These are phyloP conservation scores for Andricus quercusramuli DNA, from an alignment of 2,888 invertebrate species.

Conservation along the genomic window DNA sequence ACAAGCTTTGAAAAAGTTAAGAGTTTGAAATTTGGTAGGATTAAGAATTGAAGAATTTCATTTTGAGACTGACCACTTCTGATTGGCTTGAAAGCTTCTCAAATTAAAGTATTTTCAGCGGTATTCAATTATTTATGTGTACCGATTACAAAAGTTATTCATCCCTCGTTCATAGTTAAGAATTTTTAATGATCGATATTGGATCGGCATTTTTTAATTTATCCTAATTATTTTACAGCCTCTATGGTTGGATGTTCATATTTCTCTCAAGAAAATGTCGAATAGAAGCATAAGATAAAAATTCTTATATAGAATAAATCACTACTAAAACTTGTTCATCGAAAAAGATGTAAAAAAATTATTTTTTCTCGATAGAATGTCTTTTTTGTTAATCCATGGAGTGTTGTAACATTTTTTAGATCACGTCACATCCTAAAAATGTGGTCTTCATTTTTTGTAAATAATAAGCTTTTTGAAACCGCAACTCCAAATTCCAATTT, in stretches of 20 bases:
- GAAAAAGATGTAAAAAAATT: not conserved
- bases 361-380: not conserved
- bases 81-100: no score
- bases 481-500: no score
- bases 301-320: not conserved
- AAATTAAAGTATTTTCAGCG: not conserved
- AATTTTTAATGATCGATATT: conserved; percentile 4
- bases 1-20: no score
- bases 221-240: not conserved
- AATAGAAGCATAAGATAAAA: not conserved
- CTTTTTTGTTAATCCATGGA: not conserved
- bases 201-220: not conserved
- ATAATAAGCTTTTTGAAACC: no score
- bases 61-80: not conserved
- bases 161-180: not conserved
- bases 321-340: not conserved
- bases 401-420: not conserved
- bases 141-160: not conserved
- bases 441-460: no score
- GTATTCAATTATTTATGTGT: not conserved
- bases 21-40: no score
- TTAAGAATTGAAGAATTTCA: no score
- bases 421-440: not conserved
- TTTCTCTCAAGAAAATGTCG: not conserved
- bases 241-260: not conserved